phyloP scores from a whole-genome alignment of 1,140 invertebrate species.

The Drosophila cardini region DNA sequence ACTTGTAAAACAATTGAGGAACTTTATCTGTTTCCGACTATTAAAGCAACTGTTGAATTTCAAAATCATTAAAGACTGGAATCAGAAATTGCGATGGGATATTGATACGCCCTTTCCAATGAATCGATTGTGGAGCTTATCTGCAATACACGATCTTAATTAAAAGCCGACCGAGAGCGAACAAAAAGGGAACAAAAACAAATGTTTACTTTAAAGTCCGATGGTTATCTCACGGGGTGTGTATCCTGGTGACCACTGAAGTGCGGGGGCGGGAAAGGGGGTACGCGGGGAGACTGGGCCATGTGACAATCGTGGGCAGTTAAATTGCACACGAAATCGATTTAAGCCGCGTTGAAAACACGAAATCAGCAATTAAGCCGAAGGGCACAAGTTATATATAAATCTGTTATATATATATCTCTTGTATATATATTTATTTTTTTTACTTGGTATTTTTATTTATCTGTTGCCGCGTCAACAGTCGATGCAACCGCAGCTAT shows the following conservation, averaged over 20 bases:
- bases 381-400: conserved; percentile 57
- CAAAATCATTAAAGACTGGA: background rate
- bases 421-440: conserved; percentile 47
- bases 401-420: no score
- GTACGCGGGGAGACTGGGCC: conserved; percentile 32
- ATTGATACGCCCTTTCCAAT: conserved; percentile 26
- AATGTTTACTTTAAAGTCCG: conserved; percentile 78
- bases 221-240: conserved; percentile 49
- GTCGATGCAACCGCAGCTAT: conserved; percentile 32
- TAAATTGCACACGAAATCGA: conserved; percentile 69
- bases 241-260: conserved; percentile 11
- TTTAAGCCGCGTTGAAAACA: conserved; percentile 72
- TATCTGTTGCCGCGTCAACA: conserved; percentile 35
- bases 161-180: conserved; percentile 61
- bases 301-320: conserved; percentile 69
- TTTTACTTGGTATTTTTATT: conserved; percentile 20
- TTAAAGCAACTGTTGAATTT: conserved; percentile 1
- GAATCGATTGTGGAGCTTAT: conserved; percentile 52
- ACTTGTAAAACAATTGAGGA: no score
- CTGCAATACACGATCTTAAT: conserved; percentile 72
- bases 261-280: background rate
- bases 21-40: no score
- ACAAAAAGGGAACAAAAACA: conserved; percentile 60
- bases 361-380: conserved; percentile 75
- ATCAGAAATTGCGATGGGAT: conserved; percentile 6